These are phyloP conservation scores for Microcebus lehilahytsara DNA, from an alignment of 2,113 vertebrate species.

Conservation along the genomic window DNA sequence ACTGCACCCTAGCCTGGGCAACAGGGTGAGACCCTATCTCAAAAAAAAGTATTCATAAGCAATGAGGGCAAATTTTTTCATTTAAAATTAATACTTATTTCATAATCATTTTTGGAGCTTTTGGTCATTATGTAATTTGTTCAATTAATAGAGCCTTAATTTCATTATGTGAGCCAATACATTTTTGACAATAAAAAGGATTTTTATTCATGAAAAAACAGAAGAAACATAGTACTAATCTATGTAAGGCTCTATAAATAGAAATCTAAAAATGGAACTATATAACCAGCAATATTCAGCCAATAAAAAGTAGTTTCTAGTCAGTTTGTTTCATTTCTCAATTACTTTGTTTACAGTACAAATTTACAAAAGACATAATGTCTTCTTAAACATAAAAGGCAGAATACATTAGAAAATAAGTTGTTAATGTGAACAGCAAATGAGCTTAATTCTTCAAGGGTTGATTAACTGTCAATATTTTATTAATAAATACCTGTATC, in stretches of 20 bases:
- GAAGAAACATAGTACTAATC: neutral
- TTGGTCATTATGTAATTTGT: slow-evolving; percentile 14
- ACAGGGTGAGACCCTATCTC: too few species aligned
- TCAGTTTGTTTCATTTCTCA: neutral
- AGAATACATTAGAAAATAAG: neutral
- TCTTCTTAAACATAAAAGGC: slow-evolving; percentile 15
- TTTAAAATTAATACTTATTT: slow-evolving; percentile 36
- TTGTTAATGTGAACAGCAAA: neutral
- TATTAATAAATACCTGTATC: neutral
- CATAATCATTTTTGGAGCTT: neutral
- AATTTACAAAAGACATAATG: slow-evolving; percentile 26
- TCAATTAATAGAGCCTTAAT: slow-evolving; percentile 27
- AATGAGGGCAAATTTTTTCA: neutral
- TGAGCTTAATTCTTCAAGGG: neutral
- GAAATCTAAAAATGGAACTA: neutral
- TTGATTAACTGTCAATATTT: neutral
- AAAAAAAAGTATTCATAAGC: neutral
- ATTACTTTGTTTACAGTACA: neutral
- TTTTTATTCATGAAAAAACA: slow-evolving; percentile 35
- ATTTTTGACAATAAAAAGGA: neutral
- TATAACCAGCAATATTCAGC: neutral
- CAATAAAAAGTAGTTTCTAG: neutral
- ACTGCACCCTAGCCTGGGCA: too few species aligned
- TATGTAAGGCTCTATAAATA: neutral
- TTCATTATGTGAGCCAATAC: neutral